Base-by-base conservation (phyloP, 37 sponge, comb jelly and placozoan genomes). In the Hormiphora californensis region DNA sequence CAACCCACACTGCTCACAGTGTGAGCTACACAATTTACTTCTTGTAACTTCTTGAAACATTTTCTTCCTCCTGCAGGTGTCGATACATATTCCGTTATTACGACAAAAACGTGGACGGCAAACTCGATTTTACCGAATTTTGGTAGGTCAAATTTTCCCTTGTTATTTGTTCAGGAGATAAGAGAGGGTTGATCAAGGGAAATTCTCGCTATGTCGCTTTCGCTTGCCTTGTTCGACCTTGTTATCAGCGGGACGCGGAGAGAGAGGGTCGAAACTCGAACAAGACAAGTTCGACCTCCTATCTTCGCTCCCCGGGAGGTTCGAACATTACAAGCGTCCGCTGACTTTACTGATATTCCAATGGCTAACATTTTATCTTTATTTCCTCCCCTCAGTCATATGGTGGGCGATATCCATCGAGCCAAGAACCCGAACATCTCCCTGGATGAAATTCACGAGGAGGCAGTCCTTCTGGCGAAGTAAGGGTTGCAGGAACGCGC, bases 11-110 rank as follows among this genome's bases (percentile, higher is more conserved):
- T n/a, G n/a, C n/a, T n/a, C n/a, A n/a, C n/a, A n/a, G n/a, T n/a
- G n/a, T n/a, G n/a, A n/a, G n/a, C n/a, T n/a, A n/a, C n/a, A n/a
- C n/a, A n/a, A n/a, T n/a, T n/a, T n/a, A n/a, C n/a, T n/a, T n/a
- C n/a, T n/a, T 49, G 53, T 49, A 9, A 49, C 53, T 49, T 17
- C 53, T 49, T 49, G 53, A 49, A 49, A n/a, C 53, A 17, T 9
- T 17, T 17, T 49, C 53, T 49, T 49, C 15, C 61, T 57, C 30
- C 23, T 5, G 2, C 81, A 73, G 81, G 81, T 91, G 93, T 36
- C 91, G 92, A 43, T 88, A 90, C 69, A 95, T 95, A 37, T 95
- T 92, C 67, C 12, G 91, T 28, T 95, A 89, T 51, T 95, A 95
- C 89, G 91, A 89, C 67, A 87, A 55, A 25, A 87, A 69, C 21